Conservation (phyloP, 2,113 vertebrate genomes). For the Clarias macrocephalus region DNA sequence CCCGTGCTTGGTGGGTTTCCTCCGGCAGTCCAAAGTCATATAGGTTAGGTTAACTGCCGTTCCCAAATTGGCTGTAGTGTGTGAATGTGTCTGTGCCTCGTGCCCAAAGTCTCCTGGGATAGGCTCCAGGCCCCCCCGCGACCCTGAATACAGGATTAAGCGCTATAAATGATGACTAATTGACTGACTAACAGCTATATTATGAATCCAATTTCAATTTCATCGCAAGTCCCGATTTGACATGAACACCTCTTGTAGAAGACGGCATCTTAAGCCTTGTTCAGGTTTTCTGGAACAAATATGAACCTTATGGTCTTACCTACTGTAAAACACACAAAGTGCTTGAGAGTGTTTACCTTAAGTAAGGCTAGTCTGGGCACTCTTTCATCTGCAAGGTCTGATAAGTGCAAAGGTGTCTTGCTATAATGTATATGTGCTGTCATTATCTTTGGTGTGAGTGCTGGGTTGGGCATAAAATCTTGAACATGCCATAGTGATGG, state of each 20-base stretch:
- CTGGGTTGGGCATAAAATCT: neutral
- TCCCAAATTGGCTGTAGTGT: no score
- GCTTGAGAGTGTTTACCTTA: neutral
- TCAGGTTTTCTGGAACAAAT: neutral
- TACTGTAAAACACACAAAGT: neutral
- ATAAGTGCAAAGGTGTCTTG: neutral
- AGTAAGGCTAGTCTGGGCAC: neutral
- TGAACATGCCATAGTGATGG: neutral
- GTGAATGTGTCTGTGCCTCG: no score
- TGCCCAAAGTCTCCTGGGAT: no score
- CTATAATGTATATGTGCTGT: neutral
- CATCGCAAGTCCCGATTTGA: no score
- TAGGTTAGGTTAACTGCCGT: no score
- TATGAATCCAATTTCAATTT: no score
- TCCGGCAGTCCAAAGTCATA: no score
- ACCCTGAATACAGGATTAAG: no score
- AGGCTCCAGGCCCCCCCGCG: no score
- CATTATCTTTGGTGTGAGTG: neutral
- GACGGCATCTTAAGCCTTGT: neutral
- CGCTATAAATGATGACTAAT: no score
- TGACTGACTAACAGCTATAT: no score
- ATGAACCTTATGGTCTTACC: neutral
- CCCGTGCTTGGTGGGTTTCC: no score
- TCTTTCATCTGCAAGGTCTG: neutral
- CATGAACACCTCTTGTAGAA: neutral